These are phyloP conservation scores for Poicephalus gulielmi DNA, from an alignment of 2,113 vertebrate genomes.

Conservation along the genomic window DNA sequence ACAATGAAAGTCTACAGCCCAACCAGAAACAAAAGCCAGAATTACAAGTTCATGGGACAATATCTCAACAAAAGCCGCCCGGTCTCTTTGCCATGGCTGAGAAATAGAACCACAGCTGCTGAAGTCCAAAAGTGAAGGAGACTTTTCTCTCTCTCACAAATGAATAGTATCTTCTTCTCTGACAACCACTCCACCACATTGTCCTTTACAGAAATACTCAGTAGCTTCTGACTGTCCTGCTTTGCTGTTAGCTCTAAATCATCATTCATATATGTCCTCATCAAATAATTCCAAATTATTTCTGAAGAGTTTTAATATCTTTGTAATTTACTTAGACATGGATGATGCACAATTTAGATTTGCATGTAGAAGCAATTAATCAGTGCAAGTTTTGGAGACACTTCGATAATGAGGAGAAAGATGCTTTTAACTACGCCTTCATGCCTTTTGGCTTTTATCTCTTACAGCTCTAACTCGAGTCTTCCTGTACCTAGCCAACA, in stretches of 20 bases:
- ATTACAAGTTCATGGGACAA: background rate
- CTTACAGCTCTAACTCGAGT: background rate
- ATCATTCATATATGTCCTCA: background rate
- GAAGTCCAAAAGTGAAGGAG: background rate
- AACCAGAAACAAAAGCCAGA: background rate
- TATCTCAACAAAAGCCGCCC: background rate
- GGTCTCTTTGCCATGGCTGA: background rate
- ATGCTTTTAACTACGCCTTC: background rate
- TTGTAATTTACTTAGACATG: background rate
- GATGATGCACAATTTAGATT: background rate
- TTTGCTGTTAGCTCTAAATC: background rate
- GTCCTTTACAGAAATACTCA: background rate
- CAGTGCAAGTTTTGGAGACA: background rate
- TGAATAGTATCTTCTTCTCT: background rate
- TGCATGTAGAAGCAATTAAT: background rate
- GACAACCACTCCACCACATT: background rate
- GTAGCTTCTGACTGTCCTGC: background rate
- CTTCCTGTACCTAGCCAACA: background rate
- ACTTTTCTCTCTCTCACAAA: background rate
- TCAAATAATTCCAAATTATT: background rate
- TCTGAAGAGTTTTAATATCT: background rate
- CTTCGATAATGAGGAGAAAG: background rate
- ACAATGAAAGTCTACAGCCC: background rate
- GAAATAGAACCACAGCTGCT: background rate
- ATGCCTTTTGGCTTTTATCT: background rate